Conservation (phyloP, 2,113 vertebrate genomes). For the Bos javanicus region DNA sequence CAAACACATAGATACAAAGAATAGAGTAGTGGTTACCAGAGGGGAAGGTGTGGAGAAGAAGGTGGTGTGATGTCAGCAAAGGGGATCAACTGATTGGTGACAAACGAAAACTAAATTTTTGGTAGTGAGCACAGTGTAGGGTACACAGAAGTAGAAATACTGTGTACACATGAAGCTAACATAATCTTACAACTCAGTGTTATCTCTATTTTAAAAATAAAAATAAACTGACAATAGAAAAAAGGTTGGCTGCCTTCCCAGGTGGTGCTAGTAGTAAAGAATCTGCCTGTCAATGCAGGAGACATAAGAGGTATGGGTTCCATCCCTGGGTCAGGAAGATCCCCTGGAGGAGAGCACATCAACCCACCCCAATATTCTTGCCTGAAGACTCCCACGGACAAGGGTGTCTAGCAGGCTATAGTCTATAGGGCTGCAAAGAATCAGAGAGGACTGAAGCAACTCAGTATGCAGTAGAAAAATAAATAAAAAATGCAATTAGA, state of each 20-base stretch:
- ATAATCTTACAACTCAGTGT: neutral
- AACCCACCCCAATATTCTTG: neutral
- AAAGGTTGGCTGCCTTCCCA: neutral
- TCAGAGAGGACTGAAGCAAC: neutral
- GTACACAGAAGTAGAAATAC: neutral
- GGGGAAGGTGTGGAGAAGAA: neutral
- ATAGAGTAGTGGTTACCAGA: neutral
- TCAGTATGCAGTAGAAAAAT: neutral
- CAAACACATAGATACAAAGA: neutral
- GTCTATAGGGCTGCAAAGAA: neutral
- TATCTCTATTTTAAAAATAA: neutral
- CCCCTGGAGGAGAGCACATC: neutral
- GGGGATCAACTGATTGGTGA: neutral
- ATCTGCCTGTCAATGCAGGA: neutral
- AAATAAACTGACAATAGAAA: neutral
- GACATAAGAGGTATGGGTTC: neutral
- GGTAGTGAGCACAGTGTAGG: neutral
- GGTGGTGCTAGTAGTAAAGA: neutral
- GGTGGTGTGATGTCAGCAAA: neutral
- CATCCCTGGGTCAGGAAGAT: neutral
- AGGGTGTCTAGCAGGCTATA: neutral
- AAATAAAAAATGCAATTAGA: neutral
- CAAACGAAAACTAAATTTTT: neutral
- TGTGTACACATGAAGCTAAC: neutral
- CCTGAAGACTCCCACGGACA: neutral